Evolutionary conservation across 2,797 vertebrate species (phyloP).

Genomic region (Anableps anableps): DNA sequence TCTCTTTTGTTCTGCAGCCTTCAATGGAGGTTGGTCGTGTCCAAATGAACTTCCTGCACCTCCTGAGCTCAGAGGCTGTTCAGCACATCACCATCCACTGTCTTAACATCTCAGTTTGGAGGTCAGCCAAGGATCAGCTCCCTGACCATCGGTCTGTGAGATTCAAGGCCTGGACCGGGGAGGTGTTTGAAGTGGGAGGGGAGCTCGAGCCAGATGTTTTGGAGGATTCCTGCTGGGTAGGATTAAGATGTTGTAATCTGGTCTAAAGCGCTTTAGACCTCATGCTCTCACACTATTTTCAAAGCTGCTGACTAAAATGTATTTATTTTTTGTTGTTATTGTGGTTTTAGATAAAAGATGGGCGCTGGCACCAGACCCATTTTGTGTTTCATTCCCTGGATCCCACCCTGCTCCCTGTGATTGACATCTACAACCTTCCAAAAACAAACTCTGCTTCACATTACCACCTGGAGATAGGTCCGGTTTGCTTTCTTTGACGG

Average conservation of each 20-base stretch:
- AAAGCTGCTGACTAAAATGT: background rate
- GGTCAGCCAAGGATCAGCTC: slow-evolving; percentile 64
- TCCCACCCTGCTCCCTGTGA: slow-evolving; percentile 90
- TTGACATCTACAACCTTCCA: slow-evolving; percentile 89
- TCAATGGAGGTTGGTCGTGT: slow-evolving; percentile 87
- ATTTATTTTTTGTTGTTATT: background rate
- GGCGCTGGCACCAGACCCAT: slow-evolving; percentile 92
- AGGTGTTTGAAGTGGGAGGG: slow-evolving; percentile 86
- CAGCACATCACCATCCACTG: slow-evolving; percentile 96
- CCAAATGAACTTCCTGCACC: slow-evolving; percentile 96
- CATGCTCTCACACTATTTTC: background rate
- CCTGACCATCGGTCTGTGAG: slow-evolving; percentile 78
- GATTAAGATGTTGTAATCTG: slow-evolving; percentile 12
- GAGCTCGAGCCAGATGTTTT: slow-evolving; percentile 88
- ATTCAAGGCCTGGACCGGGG: slow-evolving; percentile 92
- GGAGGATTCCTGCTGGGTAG: slow-evolving; percentile 92
- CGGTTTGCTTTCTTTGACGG: slow-evolving; percentile 92
- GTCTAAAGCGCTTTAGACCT: slow-evolving; percentile 11
- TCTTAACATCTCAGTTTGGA: slow-evolving; percentile 90
- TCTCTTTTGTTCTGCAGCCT: slow-evolving; percentile 78
- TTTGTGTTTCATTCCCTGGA: slow-evolving; percentile 92
- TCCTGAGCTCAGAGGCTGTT: slow-evolving; percentile 92
- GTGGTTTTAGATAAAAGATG: slow-evolving; percentile 87
- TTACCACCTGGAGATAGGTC: slow-evolving; percentile 95
- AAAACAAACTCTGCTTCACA: slow-evolving; percentile 83